These are phyloP conservation scores for Sebastes itinus DNA, from an alignment of 2,797 vertebrate genomes.

Conservation along the genomic window DNA sequence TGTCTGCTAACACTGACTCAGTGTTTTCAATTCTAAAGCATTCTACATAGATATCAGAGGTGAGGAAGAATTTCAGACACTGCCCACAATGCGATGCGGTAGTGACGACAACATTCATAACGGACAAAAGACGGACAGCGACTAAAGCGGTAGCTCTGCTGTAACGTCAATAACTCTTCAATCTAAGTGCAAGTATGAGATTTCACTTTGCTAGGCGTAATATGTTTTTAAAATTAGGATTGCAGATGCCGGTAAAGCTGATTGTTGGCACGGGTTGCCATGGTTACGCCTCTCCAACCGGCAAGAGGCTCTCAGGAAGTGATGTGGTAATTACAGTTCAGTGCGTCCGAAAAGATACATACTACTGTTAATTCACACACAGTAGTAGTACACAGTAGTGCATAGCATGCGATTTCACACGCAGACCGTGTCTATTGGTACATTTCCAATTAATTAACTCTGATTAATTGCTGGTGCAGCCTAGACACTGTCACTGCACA, in stretches of 20 bases:
- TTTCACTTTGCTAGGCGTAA: neutral
- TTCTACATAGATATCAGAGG: no score
- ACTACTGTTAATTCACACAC: neutral
- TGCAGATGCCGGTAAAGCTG: neutral
- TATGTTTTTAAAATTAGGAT: neutral
- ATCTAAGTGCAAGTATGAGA: neutral
- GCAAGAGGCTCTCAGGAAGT: neutral
- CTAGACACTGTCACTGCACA: neutral
- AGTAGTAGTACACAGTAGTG: neutral
- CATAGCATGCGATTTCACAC: neutral
- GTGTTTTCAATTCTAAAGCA: no score
- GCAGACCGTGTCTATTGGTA: neutral
- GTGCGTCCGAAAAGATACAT: neutral
- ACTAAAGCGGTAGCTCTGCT: neutral
- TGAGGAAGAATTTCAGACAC: no score
- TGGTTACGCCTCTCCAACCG: no score
- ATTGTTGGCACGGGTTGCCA: neutral
- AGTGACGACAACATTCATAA: neutral
- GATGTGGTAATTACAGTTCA: neutral
- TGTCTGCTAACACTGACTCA: no score
- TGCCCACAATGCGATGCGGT: no score
- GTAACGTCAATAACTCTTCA: neutral
- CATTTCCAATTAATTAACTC: neutral
- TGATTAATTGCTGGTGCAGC: neutral
- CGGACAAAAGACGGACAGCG: neutral